A percentile compares a stretch with the other conserved stretches of the same genome.
Conservation (phyloP, 2,888 invertebrate species). For the Adela reaumurella region DNA sequence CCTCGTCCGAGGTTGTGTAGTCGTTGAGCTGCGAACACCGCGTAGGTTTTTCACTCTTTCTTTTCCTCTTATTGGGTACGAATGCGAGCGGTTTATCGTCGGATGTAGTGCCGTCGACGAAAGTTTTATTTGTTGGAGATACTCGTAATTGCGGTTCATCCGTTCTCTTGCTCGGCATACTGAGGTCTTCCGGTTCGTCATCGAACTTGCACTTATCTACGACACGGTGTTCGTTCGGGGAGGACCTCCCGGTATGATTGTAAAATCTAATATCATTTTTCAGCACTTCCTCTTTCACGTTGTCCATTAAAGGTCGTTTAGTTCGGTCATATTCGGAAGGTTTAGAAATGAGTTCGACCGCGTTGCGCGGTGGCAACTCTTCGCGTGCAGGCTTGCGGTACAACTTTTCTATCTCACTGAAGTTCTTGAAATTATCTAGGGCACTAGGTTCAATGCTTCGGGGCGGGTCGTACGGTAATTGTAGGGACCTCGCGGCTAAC, state of each 20-base stretch:
- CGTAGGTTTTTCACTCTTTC: constrained; percentile 80
- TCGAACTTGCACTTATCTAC: constrained; percentile 33
- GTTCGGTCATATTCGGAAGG: constrained; percentile 15
- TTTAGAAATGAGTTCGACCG: constrained; percentile 31
- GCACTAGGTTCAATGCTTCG: constrained; percentile 23
- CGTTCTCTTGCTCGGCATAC: constrained; percentile 62
- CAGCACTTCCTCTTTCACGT: not conserved
- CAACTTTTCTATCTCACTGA: constrained; percentile 54
- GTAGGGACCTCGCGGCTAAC: constrained; percentile 37
- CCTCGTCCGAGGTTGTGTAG: constrained; percentile 47
- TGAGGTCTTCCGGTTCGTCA: constrained; percentile 67
- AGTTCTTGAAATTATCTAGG: constrained; percentile 45
- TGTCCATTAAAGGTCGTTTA: not conserved
- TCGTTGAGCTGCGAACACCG: constrained; percentile 62
- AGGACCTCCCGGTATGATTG: constrained; percentile 5
- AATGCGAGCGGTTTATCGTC: constrained; percentile 43
- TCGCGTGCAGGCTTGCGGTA: constrained; percentile 42
- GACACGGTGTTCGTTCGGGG: constrained; percentile 24
- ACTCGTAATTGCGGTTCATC: constrained; percentile 54
- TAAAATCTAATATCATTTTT: not conserved
- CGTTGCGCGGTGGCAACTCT: constrained; percentile 26
- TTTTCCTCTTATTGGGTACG: constrained; percentile 68
- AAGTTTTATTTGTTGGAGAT: constrained; percentile 29
- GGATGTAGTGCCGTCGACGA: constrained; percentile 28
- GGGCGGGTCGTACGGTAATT: constrained; percentile 57